phyloP scores from a whole-genome alignment of 2,888 invertebrate species.

The Pristionchus entomophagus region DNA sequence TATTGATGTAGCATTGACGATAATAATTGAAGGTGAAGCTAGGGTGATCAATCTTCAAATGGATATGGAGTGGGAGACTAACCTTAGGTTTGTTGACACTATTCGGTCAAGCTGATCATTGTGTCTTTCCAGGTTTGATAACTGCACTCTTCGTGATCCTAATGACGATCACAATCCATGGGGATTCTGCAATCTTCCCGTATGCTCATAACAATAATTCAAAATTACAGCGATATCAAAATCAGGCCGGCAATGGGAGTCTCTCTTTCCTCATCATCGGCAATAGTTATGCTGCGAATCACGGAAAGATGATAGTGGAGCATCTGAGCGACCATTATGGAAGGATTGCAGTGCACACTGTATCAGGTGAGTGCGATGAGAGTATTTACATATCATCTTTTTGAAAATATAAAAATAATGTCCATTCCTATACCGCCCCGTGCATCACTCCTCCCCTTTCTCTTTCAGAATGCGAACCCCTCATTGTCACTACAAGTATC shows the following conservation, averaged over 20 bases:
- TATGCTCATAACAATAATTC: not conserved
- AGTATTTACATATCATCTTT: too few species aligned
- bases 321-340: conserved; percentile 2
- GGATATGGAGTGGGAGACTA: conserved; percentile 15
- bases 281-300: conserved; percentile 27
- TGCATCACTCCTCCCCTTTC: too few species aligned
- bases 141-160: not conserved
- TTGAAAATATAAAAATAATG: too few species aligned
- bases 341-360: conserved; percentile 16
- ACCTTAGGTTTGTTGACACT: not conserved
- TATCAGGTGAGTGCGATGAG: conserved; percentile 25
- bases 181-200: conserved; percentile 35
- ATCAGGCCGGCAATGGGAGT: not conserved
- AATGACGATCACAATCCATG: conserved; percentile 15
- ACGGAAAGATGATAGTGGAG: conserved; percentile 20
- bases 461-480: conserved; percentile 24
- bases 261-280: conserved; percentile 7
- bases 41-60: not conserved
- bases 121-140: not conserved
- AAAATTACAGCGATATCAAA: too few species aligned
- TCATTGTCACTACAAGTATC: not conserved
- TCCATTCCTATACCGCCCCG: too few species aligned
- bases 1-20: too few species aligned
- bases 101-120: not conserved
- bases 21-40: not conserved